These are phyloP conservation scores for Bucorvus abyssinicus DNA, from an alignment of 2,797 vertebrate species.

Conservation along the genomic window DNA sequence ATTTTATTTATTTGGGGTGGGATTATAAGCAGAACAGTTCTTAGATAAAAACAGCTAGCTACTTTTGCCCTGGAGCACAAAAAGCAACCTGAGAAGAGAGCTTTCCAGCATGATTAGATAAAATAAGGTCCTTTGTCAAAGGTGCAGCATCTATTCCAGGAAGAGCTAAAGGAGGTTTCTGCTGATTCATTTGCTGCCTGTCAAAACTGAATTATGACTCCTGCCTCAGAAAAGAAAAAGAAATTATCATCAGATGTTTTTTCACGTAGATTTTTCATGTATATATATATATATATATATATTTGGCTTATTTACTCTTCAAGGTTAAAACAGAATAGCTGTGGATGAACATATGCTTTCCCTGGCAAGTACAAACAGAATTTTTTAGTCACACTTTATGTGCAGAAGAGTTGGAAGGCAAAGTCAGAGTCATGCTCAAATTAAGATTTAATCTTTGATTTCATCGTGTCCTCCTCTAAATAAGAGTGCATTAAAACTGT, in stretches of 20 bases:
- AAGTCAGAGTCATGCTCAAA: neutral
- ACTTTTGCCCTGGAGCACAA: neutral
- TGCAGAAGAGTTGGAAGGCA: neutral
- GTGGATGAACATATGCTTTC: neutral
- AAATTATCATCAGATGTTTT: neutral
- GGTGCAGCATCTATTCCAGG: neutral
- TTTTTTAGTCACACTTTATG: neutral
- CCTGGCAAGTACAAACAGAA: neutral
- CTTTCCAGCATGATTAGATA: neutral
- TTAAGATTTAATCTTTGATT: neutral
- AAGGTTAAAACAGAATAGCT: slow-evolving; percentile 11
- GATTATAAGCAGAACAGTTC: neutral
- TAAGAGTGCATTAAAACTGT: neutral
- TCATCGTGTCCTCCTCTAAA: neutral
- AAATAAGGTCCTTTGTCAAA: neutral
- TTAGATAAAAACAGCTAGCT: neutral
- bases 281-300: neutral
- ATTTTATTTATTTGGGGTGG: neutral
- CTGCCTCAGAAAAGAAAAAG: neutral
- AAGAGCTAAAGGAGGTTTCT: neutral
- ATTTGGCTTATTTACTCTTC: neutral
- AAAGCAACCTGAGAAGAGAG: neutral
- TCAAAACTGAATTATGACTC: neutral
- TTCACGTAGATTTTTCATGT: neutral
- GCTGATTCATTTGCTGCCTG: slow-evolving; percentile 32